Conservation (phyloP, 1,140 invertebrate genomes). For the Dendrolimus punctatus region DNA sequence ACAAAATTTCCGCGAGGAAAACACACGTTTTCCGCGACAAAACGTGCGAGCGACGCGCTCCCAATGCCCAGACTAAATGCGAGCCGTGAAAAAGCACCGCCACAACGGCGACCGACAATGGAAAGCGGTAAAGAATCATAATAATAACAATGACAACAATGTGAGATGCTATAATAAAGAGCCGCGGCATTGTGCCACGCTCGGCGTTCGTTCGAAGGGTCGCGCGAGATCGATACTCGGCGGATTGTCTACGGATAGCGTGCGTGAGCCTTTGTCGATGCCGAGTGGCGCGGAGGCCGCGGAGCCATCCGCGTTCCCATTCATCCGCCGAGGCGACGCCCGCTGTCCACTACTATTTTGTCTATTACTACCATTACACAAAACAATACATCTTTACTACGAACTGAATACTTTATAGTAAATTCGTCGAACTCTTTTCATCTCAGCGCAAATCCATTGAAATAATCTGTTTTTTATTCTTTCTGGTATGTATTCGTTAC, state of each 20-base stretch:
- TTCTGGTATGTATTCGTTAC: too few species aligned
- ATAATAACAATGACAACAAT: slow-evolving; percentile 73
- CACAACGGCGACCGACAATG: slow-evolving; percentile 68
- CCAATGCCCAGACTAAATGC: slow-evolving; percentile 68
- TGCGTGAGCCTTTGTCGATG: slow-evolving; percentile 53
- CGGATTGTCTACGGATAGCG: slow-evolving; percentile 59
- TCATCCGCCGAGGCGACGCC: slow-evolving; percentile 37
- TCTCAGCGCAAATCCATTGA: too few species aligned
- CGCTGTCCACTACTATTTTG: slow-evolving; percentile 46
- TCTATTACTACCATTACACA: slow-evolving; percentile 10
- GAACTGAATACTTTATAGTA: too few species aligned
- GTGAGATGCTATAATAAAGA: slow-evolving; percentile 72
- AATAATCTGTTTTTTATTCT: too few species aligned
- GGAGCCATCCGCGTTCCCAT: slow-evolving; percentile 35
- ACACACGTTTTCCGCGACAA: slow-evolving; percentile 60
- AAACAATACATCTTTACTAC: too few species aligned
- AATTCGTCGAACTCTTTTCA: too few species aligned
- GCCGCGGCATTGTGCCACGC: slow-evolving; percentile 63
- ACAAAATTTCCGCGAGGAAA: slow-evolving; percentile 58
- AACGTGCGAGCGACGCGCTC: slow-evolving; percentile 67
- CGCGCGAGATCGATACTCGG: slow-evolving; percentile 65
- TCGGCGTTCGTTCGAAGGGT: slow-evolving; percentile 62
- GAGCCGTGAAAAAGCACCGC: slow-evolving; percentile 68
- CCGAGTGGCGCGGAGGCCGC: slow-evolving; percentile 29
- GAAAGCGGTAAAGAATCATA: slow-evolving; percentile 72